Percentiles rank a stretch among this genome's conserved stretches.
phyloP scores from a whole-genome alignment of 2,797 vertebrate species.

The Epinephelus awoara region DNA sequence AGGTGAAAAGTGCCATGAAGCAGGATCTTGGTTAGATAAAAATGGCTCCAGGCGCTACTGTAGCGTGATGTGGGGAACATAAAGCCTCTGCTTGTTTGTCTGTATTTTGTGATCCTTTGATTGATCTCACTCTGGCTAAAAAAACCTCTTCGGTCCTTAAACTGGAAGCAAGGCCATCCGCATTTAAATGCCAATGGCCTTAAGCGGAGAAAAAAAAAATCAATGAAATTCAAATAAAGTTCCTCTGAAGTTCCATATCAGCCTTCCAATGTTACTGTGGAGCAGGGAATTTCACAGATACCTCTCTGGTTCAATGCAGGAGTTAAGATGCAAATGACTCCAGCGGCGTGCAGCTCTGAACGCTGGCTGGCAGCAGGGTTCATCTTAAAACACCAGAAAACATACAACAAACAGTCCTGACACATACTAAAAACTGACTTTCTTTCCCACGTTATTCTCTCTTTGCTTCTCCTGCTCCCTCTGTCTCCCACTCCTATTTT shows the following conservation, averaged over 20 bases:
- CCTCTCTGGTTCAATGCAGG: constrained; percentile 24
- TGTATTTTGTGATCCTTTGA: constrained; percentile 32
- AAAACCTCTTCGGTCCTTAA: constrained; percentile 16
- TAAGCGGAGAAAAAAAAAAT: constrained; percentile 12
- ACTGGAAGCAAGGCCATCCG: constrained; percentile 6
- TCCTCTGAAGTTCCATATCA: constrained; percentile 41
- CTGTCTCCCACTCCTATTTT: constrained; percentile 53
- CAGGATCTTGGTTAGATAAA: constrained; percentile 16
- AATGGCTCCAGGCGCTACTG: constrained; percentile 36
- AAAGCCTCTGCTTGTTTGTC: constrained; percentile 32
- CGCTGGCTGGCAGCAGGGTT: constrained; percentile 16
- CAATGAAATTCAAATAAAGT: constrained; percentile 45
- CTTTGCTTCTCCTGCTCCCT: constrained; percentile 35
- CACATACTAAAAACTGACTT: constrained; percentile 23
- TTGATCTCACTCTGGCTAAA: constrained; percentile 2
- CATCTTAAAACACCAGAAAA: constrained; percentile 21
- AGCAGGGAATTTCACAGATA: constrained; percentile 34
- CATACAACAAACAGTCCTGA: constrained; percentile 36
- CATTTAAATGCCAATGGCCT: constrained; percentile 22
- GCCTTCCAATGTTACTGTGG: constrained; percentile 7
- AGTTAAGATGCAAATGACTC: constrained; percentile 53
- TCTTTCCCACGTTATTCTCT: constrained; percentile 58
- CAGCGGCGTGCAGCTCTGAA: constrained; percentile 6
- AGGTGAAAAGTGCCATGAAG: constrained; percentile 38
- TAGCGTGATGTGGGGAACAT: constrained; percentile 9